Percentiles rank a stretch among this genome's conserved stretches.
Conservation (phyloP, 2,888 invertebrate species). For the Metalampra italica region DNA sequence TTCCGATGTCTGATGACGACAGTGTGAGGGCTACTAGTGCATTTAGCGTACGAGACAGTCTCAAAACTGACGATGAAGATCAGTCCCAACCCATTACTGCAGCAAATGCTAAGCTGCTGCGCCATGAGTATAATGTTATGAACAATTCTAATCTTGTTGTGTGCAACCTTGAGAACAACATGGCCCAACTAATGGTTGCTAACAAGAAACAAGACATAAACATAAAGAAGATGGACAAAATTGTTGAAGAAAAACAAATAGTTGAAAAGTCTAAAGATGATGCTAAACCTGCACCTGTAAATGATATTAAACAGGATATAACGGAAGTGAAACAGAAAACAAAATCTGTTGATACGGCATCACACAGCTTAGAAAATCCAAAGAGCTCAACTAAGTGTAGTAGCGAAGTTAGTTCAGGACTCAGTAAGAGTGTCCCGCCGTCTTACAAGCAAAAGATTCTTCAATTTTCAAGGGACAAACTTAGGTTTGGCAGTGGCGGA, state of each 20-base stretch:
- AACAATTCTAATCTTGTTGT: slow-evolving; percentile 72
- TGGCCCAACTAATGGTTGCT: slow-evolving; percentile 64
- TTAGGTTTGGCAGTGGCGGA: slow-evolving; percentile 67
- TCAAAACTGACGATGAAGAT: slow-evolving; percentile 74
- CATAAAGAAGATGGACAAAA: slow-evolving; percentile 65
- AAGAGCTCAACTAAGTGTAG: slow-evolving; percentile 65
- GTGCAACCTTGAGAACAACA: slow-evolving; percentile 70
- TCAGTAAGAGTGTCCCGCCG: slow-evolving; percentile 74
- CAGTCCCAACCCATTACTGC: slow-evolving; percentile 66
- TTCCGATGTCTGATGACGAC: slow-evolving; percentile 72
- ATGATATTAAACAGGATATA: slow-evolving; percentile 27
- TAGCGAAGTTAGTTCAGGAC: slow-evolving; percentile 59
- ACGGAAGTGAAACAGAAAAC: slow-evolving; percentile 46
- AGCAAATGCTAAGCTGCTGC: slow-evolving; percentile 63
- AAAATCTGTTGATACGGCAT: slow-evolving; percentile 62
- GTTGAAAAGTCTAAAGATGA: slow-evolving; percentile 28
- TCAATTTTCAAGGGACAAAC: slow-evolving; percentile 70
- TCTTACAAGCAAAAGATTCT: slow-evolving; percentile 72
- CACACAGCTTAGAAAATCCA: slow-evolving; percentile 66
- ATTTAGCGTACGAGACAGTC: slow-evolving; percentile 69
- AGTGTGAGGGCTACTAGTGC: slow-evolving; percentile 72
- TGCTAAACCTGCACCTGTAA: slow-evolving; percentile 6
- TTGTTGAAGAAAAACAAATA: slow-evolving; percentile 60
- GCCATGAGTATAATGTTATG: slow-evolving; percentile 70
- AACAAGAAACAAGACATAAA: slow-evolving; percentile 54